A percentile compares a stretch with the other conserved stretches of the same genome.
Conservation (phyloP, 2,888 invertebrate species). For the Lochmaea crataegi region DNA sequence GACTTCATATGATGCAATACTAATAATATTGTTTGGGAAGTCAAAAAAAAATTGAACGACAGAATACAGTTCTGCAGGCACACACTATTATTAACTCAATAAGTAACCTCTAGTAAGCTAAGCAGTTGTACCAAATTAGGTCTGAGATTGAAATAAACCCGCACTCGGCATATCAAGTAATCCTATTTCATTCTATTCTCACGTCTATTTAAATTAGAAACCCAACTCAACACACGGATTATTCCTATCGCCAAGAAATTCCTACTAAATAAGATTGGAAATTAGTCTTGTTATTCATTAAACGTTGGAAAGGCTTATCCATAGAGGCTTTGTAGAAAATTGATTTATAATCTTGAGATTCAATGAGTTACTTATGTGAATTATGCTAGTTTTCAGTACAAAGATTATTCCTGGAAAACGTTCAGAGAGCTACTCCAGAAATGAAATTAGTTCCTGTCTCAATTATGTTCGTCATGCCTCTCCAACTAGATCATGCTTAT, state of each 20-base stretch:
- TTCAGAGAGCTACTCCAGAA: slow-evolving; percentile 1
- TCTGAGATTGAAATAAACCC: neutral
- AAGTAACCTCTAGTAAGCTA: too few species aligned
- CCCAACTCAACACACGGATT: slow-evolving; percentile 2
- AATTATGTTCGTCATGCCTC: neutral
- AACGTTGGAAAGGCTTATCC: slow-evolving; percentile 27
- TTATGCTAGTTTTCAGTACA: slow-evolving; percentile 22
- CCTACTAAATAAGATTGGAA: slow-evolving; percentile 55
- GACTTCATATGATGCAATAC: too few species aligned
- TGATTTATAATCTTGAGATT: slow-evolving; percentile 55
- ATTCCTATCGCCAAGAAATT: slow-evolving; percentile 16
- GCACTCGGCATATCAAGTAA: neutral
- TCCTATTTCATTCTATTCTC: neutral
- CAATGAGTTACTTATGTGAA: slow-evolving; percentile 38
- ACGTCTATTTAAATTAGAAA: slow-evolving; percentile 11
- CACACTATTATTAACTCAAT: too few species aligned
- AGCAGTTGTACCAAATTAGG: too few species aligned
- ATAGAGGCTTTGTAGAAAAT: slow-evolving; percentile 44
- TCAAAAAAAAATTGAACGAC: too few species aligned
- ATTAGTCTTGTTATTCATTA: slow-evolving; percentile 54
- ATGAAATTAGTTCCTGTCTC: neutral
- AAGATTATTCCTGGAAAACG: neutral
- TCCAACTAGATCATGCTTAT: neutral
- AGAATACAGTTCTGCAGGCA: too few species aligned
- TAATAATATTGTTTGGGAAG: too few species aligned